phyloP scores from a whole-genome alignment of 2,113 vertebrate genomes.

The Oxyura jamaicensis region DNA sequence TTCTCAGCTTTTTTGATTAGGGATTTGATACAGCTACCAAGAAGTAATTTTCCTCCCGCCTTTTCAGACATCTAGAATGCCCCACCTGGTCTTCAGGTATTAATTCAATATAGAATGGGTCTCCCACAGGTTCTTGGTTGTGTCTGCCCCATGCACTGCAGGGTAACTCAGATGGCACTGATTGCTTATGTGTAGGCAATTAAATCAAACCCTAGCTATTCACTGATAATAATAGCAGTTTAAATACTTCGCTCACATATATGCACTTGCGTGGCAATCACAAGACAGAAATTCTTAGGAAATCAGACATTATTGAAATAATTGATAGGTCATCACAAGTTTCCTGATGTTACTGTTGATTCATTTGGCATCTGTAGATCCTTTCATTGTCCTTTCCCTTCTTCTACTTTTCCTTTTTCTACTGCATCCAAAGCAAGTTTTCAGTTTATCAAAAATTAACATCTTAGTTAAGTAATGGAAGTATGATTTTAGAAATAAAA shows the following conservation, averaged over 20 bases:
- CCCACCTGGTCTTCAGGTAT: not conserved
- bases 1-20: not conserved
- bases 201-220: not conserved
- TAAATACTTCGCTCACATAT: not conserved
- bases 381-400: not conserved
- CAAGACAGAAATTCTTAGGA: not conserved
- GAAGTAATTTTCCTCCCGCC: not conserved
- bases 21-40: not conserved
- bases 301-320: not conserved
- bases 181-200: not conserved
- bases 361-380: not conserved
- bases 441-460: fast-evolving
- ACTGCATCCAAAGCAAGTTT: not conserved
- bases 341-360: not conserved
- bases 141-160: not conserved
- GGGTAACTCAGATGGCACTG: not conserved
- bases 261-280: not conserved
- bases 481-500: not conserved
- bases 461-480: not conserved
- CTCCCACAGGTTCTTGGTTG: not conserved
- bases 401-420: not conserved
- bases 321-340: not conserved
- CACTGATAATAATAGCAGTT: not conserved
- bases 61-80: not conserved
- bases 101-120: not conserved